Conservation (phyloP, 2,113 vertebrate genomes). For the Xiphophorus hellerii region DNA sequence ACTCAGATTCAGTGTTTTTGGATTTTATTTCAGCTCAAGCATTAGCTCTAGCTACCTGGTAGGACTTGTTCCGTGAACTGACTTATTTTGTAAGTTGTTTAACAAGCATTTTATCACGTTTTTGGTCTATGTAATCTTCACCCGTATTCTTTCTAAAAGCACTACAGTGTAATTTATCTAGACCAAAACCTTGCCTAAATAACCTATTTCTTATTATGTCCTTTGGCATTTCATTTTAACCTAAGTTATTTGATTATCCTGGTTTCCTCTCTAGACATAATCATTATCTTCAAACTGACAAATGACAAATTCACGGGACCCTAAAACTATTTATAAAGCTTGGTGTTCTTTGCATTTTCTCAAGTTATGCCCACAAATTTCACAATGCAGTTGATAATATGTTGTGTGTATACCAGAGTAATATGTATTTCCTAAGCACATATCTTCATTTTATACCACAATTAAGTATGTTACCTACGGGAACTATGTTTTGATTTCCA, state of each 20-base stretch:
- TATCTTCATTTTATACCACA: too few species aligned
- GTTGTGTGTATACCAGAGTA: neutral
- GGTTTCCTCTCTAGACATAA: too few species aligned
- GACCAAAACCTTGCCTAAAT: neutral
- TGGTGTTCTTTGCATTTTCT: too few species aligned
- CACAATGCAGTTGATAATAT: neutral
- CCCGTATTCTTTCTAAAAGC: neutral
- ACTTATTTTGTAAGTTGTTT: neutral
- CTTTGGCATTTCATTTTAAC: too few species aligned
- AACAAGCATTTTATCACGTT: conserved; percentile 1
- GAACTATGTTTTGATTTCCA: too few species aligned
- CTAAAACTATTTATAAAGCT: neutral
- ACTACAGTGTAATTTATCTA: neutral
- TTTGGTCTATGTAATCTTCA: neutral
- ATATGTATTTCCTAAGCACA: too few species aligned
- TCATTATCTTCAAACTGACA: neutral
- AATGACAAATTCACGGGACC: too few species aligned
- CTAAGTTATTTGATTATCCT: too few species aligned
- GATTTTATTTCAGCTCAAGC: conserved; percentile 18
- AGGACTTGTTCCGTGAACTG: conserved; percentile 2
- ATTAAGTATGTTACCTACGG: too few species aligned
- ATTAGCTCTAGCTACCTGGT: conserved; percentile 27
- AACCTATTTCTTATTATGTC: too few species aligned
- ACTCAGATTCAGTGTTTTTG: conserved; percentile 7
- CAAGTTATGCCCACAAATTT: too few species aligned